Percentiles rank a stretch among this genome's conserved stretches.
Conservation (phyloP, 2,888 invertebrate species). For the Nephrotoma flavescens region DNA sequence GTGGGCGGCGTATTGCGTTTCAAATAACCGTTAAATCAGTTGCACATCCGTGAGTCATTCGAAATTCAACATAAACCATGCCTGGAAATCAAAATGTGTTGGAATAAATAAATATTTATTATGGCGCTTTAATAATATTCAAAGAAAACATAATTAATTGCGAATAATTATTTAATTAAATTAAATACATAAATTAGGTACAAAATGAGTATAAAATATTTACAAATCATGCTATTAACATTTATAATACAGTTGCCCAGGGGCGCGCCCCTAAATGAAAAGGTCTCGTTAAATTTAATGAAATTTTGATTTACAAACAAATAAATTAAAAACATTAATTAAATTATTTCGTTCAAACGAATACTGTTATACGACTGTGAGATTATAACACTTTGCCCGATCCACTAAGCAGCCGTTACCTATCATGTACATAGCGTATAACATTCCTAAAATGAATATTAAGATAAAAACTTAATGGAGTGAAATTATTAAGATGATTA, state of each 20-base stretch:
- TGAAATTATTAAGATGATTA: background rate
- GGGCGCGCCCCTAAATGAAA: background rate
- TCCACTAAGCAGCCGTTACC: constrained; percentile 11
- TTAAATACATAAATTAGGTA: background rate
- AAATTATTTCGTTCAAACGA: background rate
- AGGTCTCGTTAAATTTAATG: background rate
- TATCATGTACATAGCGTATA: constrained; percentile 10
- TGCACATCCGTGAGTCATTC: constrained; percentile 65
- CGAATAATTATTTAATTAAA: background rate
- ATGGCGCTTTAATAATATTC: background rate
- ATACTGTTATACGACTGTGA: background rate
- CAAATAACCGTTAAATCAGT: constrained; percentile 16
- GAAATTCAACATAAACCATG: constrained; percentile 63
- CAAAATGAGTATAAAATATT: background rate
- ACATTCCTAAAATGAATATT: constrained; percentile 8
- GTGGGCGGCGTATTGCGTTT: background rate
- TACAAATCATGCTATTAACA: background rate
- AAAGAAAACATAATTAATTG: background rate
- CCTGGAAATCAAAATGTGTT: constrained; percentile 29
- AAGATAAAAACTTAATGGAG: constrained; percentile 2
- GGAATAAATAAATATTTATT: background rate
- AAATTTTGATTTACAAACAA: background rate
- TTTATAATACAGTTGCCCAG: background rate
- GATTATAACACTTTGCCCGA: constrained; percentile 11
- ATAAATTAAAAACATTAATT: background rate